Conservation (phyloP, 2,797 vertebrate genomes). For the Prunella strophiata region DNA sequence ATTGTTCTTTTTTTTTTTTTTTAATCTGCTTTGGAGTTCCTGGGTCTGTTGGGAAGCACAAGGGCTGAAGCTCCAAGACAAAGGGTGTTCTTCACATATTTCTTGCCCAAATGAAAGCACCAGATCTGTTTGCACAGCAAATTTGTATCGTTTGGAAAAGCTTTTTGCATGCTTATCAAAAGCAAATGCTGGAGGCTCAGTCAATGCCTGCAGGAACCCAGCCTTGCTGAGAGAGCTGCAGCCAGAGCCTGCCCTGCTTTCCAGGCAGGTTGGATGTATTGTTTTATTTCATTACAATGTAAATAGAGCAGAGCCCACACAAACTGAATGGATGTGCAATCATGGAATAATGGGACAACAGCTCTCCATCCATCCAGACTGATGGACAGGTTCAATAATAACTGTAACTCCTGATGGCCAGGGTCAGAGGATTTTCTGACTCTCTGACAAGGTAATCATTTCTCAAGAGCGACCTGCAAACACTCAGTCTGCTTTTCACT, state of each 20-base stretch:
- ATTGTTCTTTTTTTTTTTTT: not conserved
- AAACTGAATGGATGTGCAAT: not conserved
- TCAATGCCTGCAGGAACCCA: not conserved
- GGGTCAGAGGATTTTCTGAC: not conserved
- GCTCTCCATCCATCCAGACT: not conserved
- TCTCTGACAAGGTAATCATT: not conserved
- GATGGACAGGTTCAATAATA: not conserved
- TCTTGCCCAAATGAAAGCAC: constrained; percentile 1
- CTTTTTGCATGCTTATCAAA: constrained; percentile 12
- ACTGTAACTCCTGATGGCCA: not conserved
- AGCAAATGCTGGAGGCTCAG: not conserved
- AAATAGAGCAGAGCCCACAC: not conserved
- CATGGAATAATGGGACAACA: not conserved
- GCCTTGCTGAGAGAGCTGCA: not conserved
- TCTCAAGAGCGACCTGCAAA: not conserved
- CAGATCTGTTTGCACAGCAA: not conserved
- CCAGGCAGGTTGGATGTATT: not conserved
- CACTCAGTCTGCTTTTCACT: not conserved
- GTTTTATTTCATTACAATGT: not conserved
- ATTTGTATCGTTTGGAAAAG: not conserved
- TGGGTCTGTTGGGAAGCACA: not conserved
- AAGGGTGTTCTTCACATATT: not conserved
- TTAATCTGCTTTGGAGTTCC: not conserved
- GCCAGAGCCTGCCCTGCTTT: not conserved
- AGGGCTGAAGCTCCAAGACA: not conserved